A percentile compares a stretch with the other conserved stretches of the same genome.
Conservation (phyloP, 2,888 invertebrate species). For the Drosophila merina region DNA sequence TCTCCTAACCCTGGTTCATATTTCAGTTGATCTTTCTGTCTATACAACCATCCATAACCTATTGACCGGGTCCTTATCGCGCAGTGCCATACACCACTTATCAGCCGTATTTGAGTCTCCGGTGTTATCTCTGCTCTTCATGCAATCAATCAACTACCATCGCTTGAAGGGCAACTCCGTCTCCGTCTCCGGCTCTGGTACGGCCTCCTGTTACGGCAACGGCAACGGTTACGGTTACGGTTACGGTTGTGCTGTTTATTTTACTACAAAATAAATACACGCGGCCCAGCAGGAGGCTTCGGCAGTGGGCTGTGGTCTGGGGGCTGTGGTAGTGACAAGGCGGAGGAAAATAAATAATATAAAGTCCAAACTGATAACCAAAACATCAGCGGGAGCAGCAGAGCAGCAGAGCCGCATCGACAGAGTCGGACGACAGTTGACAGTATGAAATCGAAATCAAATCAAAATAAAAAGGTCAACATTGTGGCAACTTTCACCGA, state of each 20-base stretch:
- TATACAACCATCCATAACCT: constrained; percentile 10
- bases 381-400: constrained; percentile 41
- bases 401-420: constrained; percentile 11
- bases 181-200: background rate
- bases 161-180: constrained; percentile 20
- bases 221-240: constrained; percentile 10
- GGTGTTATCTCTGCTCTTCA: constrained; percentile 19
- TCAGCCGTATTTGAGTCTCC: constrained; percentile 14
- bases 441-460: constrained; percentile 62
- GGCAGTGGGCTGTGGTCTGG: background rate
- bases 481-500: constrained; percentile 8
- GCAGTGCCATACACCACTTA: constrained; percentile 6
- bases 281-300: constrained; percentile 25
- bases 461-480: constrained; percentile 53
- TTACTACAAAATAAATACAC: constrained; percentile 66
- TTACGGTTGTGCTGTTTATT: constrained; percentile 56
- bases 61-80: constrained; percentile 15
- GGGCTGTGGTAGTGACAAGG: constrained; percentile 28
- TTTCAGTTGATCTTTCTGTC: constrained; percentile 15
- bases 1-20: background rate
- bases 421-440: constrained; percentile 38
- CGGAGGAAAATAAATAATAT: constrained; percentile 63
- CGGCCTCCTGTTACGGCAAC: constrained; percentile 11
- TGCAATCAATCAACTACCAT: constrained; percentile 40
- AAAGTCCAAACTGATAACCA: constrained; percentile 73